Percentiles rank a stretch among this genome's conserved stretches.
phyloP scores from a whole-genome alignment of 2,888 invertebrate species.

The Agapostemon virescens region DNA sequence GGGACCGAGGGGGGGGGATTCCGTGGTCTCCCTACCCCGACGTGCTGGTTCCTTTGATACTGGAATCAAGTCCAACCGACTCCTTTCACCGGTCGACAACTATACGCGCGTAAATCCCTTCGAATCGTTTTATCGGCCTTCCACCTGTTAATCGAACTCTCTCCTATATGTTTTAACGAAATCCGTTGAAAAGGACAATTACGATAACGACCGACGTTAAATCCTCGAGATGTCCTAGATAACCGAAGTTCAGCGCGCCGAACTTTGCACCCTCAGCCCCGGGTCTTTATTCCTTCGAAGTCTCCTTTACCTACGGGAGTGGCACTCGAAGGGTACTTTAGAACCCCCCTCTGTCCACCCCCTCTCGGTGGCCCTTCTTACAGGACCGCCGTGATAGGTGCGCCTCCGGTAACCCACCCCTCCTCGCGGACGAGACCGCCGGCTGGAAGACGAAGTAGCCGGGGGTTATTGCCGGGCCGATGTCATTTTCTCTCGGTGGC shows the following conservation, averaged over 20 bases:
- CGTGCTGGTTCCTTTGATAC: conserved; percentile 28
- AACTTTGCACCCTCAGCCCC: conserved; percentile 41
- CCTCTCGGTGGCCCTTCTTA: conserved; percentile 36
- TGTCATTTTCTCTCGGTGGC: conserved; percentile 55
- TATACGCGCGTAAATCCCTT: conserved; percentile 20
- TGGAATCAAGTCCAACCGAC: conserved; percentile 30
- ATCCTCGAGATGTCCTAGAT: conserved; percentile 32
- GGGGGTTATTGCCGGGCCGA: conserved; percentile 53
- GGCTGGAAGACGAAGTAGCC: conserved; percentile 47
- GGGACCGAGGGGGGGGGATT: neutral
- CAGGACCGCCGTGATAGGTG: conserved; percentile 44
- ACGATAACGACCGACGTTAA: conserved; percentile 25
- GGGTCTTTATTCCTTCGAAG: conserved; percentile 29
- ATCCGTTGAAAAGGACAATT: conserved; percentile 27
- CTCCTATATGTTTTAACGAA: conserved; percentile 21
- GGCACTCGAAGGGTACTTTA: conserved; percentile 52
- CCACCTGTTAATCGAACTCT: conserved; percentile 41
- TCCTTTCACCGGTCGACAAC: neutral
- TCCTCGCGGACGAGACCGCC: neutral
- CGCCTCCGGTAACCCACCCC: neutral
- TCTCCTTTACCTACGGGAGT: conserved; percentile 47
- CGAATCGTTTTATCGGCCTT: conserved; percentile 12
- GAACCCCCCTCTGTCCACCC: neutral
- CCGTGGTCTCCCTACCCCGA: neutral
- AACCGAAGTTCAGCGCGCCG: conserved; percentile 16